A percentile compares a stretch with the other conserved stretches of the same genome.
These are phyloP conservation scores for Euphydryas editha DNA, from an alignment of 2,888 invertebrate species.

Conservation along the genomic window DNA sequence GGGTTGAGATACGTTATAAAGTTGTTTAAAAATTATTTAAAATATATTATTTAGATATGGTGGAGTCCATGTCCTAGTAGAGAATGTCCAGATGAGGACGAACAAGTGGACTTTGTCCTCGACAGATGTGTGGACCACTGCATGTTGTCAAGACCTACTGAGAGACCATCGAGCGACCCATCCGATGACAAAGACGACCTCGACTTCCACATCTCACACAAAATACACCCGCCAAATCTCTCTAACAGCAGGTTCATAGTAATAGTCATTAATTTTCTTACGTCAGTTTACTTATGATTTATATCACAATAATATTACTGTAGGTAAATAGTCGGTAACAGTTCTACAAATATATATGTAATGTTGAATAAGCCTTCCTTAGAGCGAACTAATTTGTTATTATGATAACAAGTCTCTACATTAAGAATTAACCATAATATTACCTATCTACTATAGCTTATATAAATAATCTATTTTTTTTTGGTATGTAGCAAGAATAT, in stretches of 20 bases:
- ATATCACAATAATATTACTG: constrained; percentile 43
- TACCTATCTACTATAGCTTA: too few species aligned
- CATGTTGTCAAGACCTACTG: constrained; percentile 76
- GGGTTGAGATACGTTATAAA: not conserved
- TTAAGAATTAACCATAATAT: too few species aligned
- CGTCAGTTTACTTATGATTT: constrained; percentile 33
- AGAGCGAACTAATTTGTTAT: constrained; percentile 39
- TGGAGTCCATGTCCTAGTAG: constrained; percentile 92
- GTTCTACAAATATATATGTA: constrained; percentile 48
- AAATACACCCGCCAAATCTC: constrained; percentile 69
- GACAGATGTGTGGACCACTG: constrained; percentile 90
- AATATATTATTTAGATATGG: constrained; percentile 85
- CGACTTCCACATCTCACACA: constrained; percentile 81
- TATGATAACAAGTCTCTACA: constrained; percentile 28
- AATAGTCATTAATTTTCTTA: constrained; percentile 13
- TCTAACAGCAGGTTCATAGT: constrained; percentile 63
- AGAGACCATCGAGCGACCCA: constrained; percentile 67
- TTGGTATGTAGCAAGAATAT: too few species aligned
- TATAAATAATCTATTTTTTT: too few species aligned
- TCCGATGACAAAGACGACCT: constrained; percentile 81
- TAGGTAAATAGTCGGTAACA: constrained; percentile 53
- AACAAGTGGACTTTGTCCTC: constrained; percentile 88
- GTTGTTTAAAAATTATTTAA: not conserved
- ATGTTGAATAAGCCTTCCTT: constrained; percentile 51
- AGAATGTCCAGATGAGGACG: constrained; percentile 90